phyloP scores from a whole-genome alignment of 2,888 invertebrate species.

The Agonopterix heracliana region DNA sequence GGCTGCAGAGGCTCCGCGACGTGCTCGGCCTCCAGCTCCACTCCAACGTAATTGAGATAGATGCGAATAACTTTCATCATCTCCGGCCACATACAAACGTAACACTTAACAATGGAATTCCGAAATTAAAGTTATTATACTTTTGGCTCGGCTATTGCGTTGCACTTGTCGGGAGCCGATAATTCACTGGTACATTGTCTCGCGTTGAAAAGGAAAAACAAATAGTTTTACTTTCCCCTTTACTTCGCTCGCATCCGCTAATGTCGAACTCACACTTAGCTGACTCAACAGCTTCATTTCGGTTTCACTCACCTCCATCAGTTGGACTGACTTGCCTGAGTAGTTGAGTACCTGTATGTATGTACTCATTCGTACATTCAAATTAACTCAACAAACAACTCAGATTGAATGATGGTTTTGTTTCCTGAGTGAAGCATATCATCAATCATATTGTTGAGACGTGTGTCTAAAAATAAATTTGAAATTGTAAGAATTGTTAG shows the following conservation, averaged over 20 bases:
- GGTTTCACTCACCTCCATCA: conserved; percentile 63
- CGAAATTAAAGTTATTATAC: conserved; percentile 45
- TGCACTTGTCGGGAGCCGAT: conserved; percentile 24
- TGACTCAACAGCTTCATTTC: conserved; percentile 67
- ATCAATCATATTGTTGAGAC: conserved; percentile 5
- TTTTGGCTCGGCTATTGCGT: conserved; percentile 21
- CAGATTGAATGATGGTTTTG: conserved; percentile 4
- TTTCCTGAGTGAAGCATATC: not conserved
- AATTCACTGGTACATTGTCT: conserved; percentile 44
- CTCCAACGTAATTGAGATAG: conserved; percentile 46
- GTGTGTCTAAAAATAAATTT: too few relatives aligned
- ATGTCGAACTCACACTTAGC: conserved; percentile 58
- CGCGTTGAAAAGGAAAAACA: conserved; percentile 60
- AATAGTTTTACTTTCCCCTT: conserved; percentile 72
- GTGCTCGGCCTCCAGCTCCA: conserved; percentile 25
- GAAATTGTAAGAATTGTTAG: too few relatives aligned
- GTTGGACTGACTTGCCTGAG: conserved; percentile 46
- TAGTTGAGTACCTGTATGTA: conserved; percentile 12
- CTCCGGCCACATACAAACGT: conserved; percentile 37
- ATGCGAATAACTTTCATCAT: conserved; percentile 58
- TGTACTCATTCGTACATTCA: conserved; percentile 3
- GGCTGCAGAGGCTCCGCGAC: conserved; percentile 21
- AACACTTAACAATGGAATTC: conserved; percentile 40
- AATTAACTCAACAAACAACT: conserved; percentile 7
- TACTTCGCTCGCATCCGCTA: conserved; percentile 62